Base-by-base conservation (phyloP, 1,140 invertebrate genomes). In the Thaumatotibia leucotreta region DNA sequence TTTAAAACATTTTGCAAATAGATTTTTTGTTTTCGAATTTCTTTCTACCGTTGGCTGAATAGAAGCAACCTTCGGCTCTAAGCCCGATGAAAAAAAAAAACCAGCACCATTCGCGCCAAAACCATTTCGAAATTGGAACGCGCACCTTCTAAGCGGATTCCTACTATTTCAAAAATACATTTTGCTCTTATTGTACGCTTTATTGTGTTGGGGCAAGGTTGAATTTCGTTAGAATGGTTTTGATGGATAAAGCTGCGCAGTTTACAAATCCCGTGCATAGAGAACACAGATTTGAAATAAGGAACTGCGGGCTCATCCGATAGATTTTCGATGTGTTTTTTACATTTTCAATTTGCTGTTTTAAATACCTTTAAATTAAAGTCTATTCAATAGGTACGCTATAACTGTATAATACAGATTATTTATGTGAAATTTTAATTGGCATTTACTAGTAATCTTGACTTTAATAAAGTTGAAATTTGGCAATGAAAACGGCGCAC, bases 121-220 rank as follows among this genome's bases (percentile, higher is more conserved):
- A 83, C 75, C 76, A 81, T 81, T 86, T 78, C 75, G 76, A 81
- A 84, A 78, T 84, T 86, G 79, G 75, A 83, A 86, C 74, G 75
- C 71, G 75, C 67, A 72, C 67, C 67, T 82, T 69, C 75, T 81
- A 83, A 86, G 79, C 77, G 79, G 83, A 86, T 86, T 82, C 83
- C 75, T 76, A 72, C 67, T 54, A 64, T 66, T 11, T 39, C 70
- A 54, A 71, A 72, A 69, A 70, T 33, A 17, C 63, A 68, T 54
- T n/a, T 20, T 22, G 33, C 69, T 49, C 32, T 39, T 2, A 32
- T 4, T 14, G 9, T 35, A 31, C 45, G 35, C 68, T 69, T 52
- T 73, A 69, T 65, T 9, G 6, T 50, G 1, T 9, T 9, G 11
- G 0, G 6, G 3, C 66, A 74, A 67, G 54, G 68, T 58, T 49